phyloP scores from a whole-genome alignment of 2,113 vertebrate genomes.

The Indicator maculatus region DNA sequence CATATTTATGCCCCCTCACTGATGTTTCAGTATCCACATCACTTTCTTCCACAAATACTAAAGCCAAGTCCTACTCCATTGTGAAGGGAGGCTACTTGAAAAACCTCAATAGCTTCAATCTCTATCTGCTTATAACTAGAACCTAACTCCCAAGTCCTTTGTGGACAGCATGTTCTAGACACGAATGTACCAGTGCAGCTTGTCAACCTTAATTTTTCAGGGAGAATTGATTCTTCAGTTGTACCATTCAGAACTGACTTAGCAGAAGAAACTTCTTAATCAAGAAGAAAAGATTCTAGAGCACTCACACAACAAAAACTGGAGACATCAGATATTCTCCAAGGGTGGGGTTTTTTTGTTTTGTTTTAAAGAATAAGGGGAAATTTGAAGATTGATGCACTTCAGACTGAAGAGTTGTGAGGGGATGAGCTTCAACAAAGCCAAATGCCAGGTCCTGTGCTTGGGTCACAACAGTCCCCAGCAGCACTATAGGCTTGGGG shows the following conservation, averaged over 20 bases:
- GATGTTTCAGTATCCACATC: neutral
- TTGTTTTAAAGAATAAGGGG: neutral
- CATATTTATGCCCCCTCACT: neutral
- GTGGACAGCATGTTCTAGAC: neutral
- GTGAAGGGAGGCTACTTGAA: neutral
- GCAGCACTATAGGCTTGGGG: no score
- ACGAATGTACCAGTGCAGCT: neutral
- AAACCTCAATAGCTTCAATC: neutral
- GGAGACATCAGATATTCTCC: neutral
- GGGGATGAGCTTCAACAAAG: no score
- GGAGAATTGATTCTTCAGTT: neutral
- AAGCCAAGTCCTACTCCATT: rapidly evolving
- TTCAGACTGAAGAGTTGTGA: neutral
- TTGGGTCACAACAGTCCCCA: no score
- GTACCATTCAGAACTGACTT: neutral
- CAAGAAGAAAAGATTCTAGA: neutral
- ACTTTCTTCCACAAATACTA: neutral
- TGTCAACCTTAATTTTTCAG: neutral
- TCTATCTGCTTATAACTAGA: neutral
- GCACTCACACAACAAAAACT: neutral
- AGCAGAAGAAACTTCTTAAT: neutral
- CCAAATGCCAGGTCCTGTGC: no score
- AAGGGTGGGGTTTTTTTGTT: neutral
- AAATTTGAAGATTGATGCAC: neutral
- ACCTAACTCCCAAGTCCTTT: neutral